Percentiles rank a stretch among this genome's conserved stretches.
Evolutionary conservation across 2,888 invertebrate genomes (phyloP).

Genomic region (Hydrotaea cyrtoneurina): DNA sequence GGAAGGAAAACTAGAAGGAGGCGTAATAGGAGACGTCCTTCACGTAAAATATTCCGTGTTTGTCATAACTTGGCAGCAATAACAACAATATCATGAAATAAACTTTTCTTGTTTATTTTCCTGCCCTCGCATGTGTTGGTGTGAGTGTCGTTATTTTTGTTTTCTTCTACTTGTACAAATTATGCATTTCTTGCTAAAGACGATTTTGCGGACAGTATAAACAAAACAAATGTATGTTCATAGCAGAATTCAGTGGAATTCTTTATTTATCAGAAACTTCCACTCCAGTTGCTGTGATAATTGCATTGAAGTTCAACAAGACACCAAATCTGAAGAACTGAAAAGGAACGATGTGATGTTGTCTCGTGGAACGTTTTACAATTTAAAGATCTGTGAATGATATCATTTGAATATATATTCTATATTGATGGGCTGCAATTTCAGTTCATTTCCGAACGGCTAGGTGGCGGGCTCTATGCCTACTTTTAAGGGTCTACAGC

Average conservation of each 20-base stretch:
- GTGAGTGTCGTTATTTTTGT: neutral
- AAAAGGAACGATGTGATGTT: no score
- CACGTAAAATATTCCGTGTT: neutral
- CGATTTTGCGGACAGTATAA: neutral
- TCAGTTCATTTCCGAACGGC: no score
- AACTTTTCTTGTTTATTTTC: conserved; percentile 40
- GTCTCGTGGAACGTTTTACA: no score
- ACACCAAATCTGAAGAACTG: no score
- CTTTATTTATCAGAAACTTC: conserved; percentile 76
- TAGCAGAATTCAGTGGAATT: neutral
- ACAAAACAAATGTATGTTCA: neutral
- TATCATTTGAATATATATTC: no score
- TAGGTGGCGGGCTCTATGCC: no score
- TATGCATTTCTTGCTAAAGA: conserved; percentile 27
- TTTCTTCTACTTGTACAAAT: conserved; percentile 2
- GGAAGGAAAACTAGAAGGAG: neutral
- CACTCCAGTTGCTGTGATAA: conserved; percentile 79
- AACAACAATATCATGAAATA: conserved; percentile 32
- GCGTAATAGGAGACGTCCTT: neutral
- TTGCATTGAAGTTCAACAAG: conserved; percentile 70
- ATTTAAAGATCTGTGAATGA: no score
- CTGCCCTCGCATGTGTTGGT: no score
- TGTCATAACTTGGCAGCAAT: neutral
- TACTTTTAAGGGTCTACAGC: no score
- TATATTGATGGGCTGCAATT: no score